Conservation (phyloP, 2,888 invertebrate species). For the Amiota minor region DNA sequence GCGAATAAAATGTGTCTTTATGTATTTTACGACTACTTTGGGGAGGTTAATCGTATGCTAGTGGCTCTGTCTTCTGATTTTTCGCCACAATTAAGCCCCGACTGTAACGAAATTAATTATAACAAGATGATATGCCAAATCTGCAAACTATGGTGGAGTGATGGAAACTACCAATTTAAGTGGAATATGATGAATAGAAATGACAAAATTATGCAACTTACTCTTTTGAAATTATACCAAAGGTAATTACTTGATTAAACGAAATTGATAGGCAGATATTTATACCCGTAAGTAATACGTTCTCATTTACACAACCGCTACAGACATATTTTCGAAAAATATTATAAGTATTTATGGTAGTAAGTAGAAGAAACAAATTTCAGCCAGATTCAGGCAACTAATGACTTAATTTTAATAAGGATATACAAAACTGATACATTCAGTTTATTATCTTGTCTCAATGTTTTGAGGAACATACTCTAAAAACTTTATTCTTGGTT, state of each 20-base stretch:
- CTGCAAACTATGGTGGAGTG: conserved; percentile 29
- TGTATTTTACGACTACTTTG: conserved; percentile 53
- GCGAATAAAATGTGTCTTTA: conserved; percentile 52
- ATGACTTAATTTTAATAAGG: too few relatives aligned
- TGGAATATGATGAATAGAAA: conserved; percentile 55
- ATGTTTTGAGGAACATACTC: too few relatives aligned
- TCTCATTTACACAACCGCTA: too few relatives aligned
- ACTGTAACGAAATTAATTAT: conserved; percentile 59
- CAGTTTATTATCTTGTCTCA: too few relatives aligned
- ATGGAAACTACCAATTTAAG: conserved; percentile 8
- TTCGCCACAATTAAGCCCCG: conserved; percentile 49
- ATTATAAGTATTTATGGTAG: too few relatives aligned
- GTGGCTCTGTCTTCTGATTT: conserved; percentile 42
- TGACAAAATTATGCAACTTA: conserved; percentile 43
- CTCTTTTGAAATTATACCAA: conserved; percentile 8
- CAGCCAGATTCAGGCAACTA: too few relatives aligned
- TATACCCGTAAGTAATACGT: too few relatives aligned
- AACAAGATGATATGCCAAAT: conserved; percentile 56
- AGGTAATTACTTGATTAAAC: conserved; percentile 23
- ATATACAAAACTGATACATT: too few relatives aligned
- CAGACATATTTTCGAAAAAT: too few relatives aligned
- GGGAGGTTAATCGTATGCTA: conserved; percentile 4
- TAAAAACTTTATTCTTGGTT: too few relatives aligned
- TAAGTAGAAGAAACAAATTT: too few relatives aligned
- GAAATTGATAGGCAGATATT: neutral